These are phyloP conservation scores for Leptopterna dolabrata DNA, from an alignment of 2,888 invertebrate genomes.

Conservation along the genomic window DNA sequence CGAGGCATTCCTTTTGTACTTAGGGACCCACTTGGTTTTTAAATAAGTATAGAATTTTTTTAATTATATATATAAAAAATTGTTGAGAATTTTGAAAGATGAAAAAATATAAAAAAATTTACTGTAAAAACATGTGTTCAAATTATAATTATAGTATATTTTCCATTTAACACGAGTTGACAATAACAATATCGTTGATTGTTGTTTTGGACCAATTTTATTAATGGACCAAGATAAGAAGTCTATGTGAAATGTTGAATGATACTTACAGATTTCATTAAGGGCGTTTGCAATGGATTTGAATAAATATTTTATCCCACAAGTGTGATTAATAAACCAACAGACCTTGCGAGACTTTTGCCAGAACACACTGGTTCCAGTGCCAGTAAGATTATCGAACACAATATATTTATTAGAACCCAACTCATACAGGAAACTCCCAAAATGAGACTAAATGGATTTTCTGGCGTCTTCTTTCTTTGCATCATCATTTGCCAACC, in stretches of 20 bases:
- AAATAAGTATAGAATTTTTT: slow-evolving; percentile 19
- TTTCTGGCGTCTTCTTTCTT: no score
- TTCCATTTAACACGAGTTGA: slow-evolving; percentile 41
- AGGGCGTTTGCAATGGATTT: neutral
- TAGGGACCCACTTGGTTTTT: slow-evolving; percentile 13
- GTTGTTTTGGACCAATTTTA: slow-evolving; percentile 38
- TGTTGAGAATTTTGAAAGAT: neutral
- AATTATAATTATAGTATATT: slow-evolving; percentile 3
- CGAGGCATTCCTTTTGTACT: slow-evolving; percentile 19
- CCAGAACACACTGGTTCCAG: no score
- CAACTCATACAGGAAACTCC: no score
- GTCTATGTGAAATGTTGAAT: neutral
- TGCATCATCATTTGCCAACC: no score
- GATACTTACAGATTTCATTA: neutral
- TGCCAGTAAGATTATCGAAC: no score
- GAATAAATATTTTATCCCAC: slow-evolving; percentile 9
- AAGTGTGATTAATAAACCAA: neutral
- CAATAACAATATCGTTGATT: slow-evolving; percentile 25
- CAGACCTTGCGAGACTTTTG: neutral
- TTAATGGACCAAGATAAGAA: slow-evolving; percentile 17
- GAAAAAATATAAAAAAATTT: neutral
- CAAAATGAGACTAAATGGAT: no score
- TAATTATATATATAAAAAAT: neutral
- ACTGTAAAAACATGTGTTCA: neutral
- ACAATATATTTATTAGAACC: no score